Conservation (phyloP, 2,888 invertebrate genomes). For the Trisateles emortualis region DNA sequence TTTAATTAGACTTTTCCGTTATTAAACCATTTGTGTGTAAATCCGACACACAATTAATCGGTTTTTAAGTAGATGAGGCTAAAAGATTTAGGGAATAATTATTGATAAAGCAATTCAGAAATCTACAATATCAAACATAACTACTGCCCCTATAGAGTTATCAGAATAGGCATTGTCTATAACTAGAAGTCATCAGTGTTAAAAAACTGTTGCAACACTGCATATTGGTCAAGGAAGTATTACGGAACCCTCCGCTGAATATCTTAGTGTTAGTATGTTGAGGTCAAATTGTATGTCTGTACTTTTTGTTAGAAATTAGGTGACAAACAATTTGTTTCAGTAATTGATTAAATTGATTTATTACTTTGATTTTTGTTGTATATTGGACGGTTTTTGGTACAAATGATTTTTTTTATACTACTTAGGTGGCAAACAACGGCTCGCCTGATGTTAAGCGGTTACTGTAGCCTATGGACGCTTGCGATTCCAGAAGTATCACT, state of each 20-base stretch:
- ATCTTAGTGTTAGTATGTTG: conserved; percentile 38
- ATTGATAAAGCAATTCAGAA: too few relatives aligned
- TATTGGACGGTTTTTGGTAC: too few relatives aligned
- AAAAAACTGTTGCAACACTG: conserved; percentile 38
- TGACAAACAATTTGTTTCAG: background rate
- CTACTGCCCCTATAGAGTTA: background rate
- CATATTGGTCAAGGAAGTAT: conserved; percentile 46
- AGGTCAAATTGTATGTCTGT: conserved; percentile 29
- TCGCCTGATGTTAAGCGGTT: too few relatives aligned
- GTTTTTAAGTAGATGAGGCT: too few relatives aligned
- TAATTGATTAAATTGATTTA: background rate
- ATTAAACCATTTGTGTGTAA: too few relatives aligned
- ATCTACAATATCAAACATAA: too few relatives aligned
- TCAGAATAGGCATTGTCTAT: conserved; percentile 12
- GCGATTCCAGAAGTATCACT: too few relatives aligned
- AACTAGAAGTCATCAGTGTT: conserved; percentile 15
- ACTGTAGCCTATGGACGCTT: too few relatives aligned
- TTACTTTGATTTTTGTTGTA: background rate
- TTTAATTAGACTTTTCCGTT: background rate
- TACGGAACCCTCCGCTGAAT: conserved; percentile 27
- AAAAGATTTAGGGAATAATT: too few relatives aligned
- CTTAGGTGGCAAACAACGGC: too few relatives aligned
- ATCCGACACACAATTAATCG: too few relatives aligned
- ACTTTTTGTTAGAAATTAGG: conserved; percentile 14
- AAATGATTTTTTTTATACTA: too few relatives aligned